phyloP scores from a whole-genome alignment of 1,140 invertebrate species.

The Monochamus saltuarius region DNA sequence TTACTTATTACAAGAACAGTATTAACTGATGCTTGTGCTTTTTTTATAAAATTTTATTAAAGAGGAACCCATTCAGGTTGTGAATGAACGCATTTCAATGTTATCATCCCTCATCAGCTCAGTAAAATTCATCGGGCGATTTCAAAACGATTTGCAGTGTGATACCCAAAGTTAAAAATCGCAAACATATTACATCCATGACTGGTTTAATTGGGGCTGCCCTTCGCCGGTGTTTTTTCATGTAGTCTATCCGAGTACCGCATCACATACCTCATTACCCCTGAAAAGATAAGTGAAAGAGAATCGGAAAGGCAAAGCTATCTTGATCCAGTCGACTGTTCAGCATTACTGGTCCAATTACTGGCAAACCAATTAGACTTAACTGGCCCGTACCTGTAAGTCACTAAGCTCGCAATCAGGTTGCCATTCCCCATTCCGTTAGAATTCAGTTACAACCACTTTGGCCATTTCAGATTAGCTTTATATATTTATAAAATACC shows the following conservation, averaged over 20 bases:
- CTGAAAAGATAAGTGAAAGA: constrained; percentile 31
- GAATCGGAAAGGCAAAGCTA: constrained; percentile 27
- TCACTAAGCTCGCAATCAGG: constrained; percentile 31
- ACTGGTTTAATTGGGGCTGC: too few species aligned
- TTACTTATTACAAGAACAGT: too few species aligned
- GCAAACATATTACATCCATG: too few species aligned
- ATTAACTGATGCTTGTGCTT: too few species aligned
- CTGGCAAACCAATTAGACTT: constrained; percentile 34
- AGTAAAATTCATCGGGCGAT: too few species aligned
- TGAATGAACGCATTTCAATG: too few species aligned
- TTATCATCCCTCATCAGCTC: too few species aligned
- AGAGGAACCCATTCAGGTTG: too few species aligned
- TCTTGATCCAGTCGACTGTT: constrained; percentile 31
- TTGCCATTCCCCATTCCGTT: constrained; percentile 19
- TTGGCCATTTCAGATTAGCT: not conserved
- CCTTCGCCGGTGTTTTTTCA: too few species aligned
- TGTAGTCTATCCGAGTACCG: constrained; percentile 1
- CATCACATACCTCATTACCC: constrained; percentile 30
- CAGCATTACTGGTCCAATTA: constrained; percentile 33
- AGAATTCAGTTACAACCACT: constrained; percentile 15
- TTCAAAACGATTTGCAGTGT: too few species aligned
- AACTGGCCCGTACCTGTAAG: constrained; percentile 31
- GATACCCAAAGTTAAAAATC: too few species aligned
- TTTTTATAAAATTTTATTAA: too few species aligned
- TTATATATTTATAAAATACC: not conserved